Evolutionary conservation across 2,888 invertebrate genomes (phyloP).

Genomic region (Penaeus monodon): DNA sequence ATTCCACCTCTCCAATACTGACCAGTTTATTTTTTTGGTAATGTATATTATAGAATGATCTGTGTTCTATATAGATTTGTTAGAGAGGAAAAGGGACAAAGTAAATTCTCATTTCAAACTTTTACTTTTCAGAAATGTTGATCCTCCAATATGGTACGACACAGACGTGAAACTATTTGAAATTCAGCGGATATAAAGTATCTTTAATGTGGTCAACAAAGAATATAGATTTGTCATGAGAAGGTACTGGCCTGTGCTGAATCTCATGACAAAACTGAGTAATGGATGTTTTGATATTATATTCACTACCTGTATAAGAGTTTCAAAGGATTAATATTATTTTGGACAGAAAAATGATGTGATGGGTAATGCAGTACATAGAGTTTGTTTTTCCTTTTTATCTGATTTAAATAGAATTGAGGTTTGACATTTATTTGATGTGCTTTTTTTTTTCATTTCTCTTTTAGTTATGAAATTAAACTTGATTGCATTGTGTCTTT

Average conservation of each 20-base stretch:
- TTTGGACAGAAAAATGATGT: too few species aligned
- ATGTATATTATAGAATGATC: not conserved
- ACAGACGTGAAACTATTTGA: slow-evolving; percentile 99
- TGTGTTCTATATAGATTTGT: not conserved
- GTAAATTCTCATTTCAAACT: not conserved
- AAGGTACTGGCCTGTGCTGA: not conserved
- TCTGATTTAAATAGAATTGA: too few species aligned
- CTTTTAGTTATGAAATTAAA: too few species aligned
- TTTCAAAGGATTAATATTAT: too few species aligned
- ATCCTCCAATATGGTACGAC: slow-evolving; percentile 99
- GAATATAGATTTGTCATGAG: not conserved
- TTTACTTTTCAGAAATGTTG: slow-evolving; percentile 83
- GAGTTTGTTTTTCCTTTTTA: too few species aligned
- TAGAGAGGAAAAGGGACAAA: not conserved
- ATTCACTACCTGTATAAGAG: not conserved
- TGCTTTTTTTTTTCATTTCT: too few species aligned
- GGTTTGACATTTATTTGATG: too few species aligned
- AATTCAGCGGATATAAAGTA: slow-evolving; percentile 88
- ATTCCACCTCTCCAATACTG: too few species aligned
- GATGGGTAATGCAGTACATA: too few species aligned
- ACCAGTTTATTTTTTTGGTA: not conserved
- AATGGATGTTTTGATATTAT: too few species aligned
- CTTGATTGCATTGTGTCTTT: too few species aligned
- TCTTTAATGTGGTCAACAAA: not conserved
- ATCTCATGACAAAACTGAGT: not conserved